Evolutionary conservation across 2,888 invertebrate species (phyloP).

Genomic region (Sphaerophoria rueppellii): DNA sequence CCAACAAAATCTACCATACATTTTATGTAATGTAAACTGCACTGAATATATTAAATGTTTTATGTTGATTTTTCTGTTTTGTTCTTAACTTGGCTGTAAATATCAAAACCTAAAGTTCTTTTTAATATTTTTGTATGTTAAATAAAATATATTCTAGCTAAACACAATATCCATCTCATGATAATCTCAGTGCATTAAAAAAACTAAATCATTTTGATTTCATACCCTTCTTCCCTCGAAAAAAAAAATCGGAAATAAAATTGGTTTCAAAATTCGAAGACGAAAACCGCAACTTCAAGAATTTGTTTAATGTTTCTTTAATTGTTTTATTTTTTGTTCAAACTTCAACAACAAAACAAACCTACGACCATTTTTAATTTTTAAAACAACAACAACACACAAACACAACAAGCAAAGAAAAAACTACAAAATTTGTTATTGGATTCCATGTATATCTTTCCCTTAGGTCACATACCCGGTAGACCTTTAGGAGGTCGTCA

Average conservation of each 20-base stretch:
- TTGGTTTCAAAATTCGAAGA: slow-evolving; percentile 69
- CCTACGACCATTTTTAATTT: slow-evolving; percentile 35
- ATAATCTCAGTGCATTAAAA: slow-evolving; percentile 67
- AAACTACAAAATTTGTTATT: slow-evolving; percentile 58
- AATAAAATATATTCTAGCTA: slow-evolving; percentile 55
- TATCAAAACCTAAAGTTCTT: slow-evolving; percentile 54
- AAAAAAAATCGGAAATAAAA: slow-evolving; percentile 30
- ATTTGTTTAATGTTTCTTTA: slow-evolving; percentile 31
- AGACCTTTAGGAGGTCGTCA: slow-evolving; percentile 86
- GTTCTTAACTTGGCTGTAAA: slow-evolving; percentile 65
- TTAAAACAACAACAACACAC: not conserved
- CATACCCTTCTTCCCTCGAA: slow-evolving; percentile 30
- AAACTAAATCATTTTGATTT: slow-evolving; percentile 54
- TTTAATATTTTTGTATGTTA: slow-evolving; percentile 47
- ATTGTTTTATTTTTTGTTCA: slow-evolving; percentile 25
- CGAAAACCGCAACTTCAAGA: not conserved
- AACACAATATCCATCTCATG: slow-evolving; percentile 59
- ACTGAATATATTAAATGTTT: slow-evolving; percentile 69
- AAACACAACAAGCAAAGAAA: slow-evolving; percentile 37
- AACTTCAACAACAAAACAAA: slow-evolving; percentile 12
- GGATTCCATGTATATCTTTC: slow-evolving; percentile 66
- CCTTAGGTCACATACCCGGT: slow-evolving; percentile 85
- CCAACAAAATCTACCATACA: slow-evolving; percentile 21
- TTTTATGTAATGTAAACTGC: slow-evolving; percentile 50
- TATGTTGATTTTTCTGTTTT: slow-evolving; percentile 38